Conservation (phyloP, 1,140 invertebrate species). For the Limonius californicus region DNA sequence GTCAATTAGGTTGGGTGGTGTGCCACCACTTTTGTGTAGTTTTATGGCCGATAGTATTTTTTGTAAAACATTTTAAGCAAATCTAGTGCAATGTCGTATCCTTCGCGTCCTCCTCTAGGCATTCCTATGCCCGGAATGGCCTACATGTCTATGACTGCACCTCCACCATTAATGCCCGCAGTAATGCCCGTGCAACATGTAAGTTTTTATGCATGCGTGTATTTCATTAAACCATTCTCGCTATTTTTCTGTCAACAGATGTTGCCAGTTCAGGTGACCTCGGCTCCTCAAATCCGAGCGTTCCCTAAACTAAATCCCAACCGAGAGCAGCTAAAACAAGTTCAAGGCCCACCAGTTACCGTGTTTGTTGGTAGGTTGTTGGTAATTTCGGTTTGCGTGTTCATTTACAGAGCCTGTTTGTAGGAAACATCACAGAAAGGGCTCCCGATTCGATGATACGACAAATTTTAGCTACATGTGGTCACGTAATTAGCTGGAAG, state of each 20-base stretch:
- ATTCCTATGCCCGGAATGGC: conserved; percentile 49
- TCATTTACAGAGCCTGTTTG: too few relatives aligned
- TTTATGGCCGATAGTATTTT: not conserved
- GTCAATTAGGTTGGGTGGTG: not conserved
- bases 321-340: conserved; percentile 48
- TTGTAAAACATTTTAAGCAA: not conserved
- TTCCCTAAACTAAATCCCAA: conserved; percentile 43
- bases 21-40: not conserved
- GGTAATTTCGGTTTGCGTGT: not conserved
- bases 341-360: conserved; percentile 84
- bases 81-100: conserved; percentile 49
- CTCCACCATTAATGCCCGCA: conserved; percentile 48
- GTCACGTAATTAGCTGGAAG: conserved; percentile 94
- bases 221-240: conserved; percentile 20
- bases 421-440: conserved; percentile 93
- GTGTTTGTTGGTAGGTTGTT: conserved; percentile 77
- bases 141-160: conserved; percentile 49
- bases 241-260: too few relatives aligned
- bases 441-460: conserved; percentile 94
- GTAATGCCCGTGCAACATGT: conserved; percentile 53
- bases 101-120: conserved; percentile 54
- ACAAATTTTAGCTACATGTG: conserved; percentile 86
- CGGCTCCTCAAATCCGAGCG: conserved; percentile 44
- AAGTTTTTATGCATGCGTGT: conserved; percentile 36
- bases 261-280: conserved; percentile 54